phyloP scores from a whole-genome alignment of 2,113 vertebrate genomes.

The Alligator mississippiensis region DNA sequence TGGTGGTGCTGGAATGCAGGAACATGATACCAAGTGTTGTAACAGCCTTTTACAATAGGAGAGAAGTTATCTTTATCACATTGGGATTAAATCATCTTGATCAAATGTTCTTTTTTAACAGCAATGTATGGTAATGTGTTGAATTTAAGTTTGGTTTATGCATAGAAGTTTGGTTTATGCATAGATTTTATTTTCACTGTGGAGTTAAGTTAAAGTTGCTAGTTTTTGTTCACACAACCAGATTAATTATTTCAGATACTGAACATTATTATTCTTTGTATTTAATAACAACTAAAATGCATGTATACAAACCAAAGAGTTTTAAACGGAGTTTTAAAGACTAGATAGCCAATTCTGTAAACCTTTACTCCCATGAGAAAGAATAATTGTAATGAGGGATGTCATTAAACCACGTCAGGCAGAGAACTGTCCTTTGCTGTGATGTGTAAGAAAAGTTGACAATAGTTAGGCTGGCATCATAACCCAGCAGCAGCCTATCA shows the following conservation, averaged over 20 bases:
- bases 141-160: neutral
- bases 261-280: neutral
- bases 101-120: conserved; percentile 7
- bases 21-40: neutral
- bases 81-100: conserved; percentile 13
- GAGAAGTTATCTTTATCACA: neutral
- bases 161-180: neutral
- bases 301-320: neutral
- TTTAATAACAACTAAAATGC: neutral
- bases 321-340: neutral
- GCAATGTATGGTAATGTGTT: neutral
- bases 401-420: neutral
- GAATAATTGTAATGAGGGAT: neutral
- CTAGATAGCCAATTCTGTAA: neutral
- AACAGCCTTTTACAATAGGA: neutral
- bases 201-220: neutral
- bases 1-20: neutral
- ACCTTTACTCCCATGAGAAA: neutral
- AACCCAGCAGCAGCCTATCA: neutral
- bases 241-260: neutral
- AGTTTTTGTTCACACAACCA: neutral
- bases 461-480: neutral
- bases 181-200: neutral
- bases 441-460: neutral
- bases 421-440: neutral